Evolutionary conservation across 2,888 invertebrate species (phyloP).

Genomic region (Galeruca laticollis): DNA sequence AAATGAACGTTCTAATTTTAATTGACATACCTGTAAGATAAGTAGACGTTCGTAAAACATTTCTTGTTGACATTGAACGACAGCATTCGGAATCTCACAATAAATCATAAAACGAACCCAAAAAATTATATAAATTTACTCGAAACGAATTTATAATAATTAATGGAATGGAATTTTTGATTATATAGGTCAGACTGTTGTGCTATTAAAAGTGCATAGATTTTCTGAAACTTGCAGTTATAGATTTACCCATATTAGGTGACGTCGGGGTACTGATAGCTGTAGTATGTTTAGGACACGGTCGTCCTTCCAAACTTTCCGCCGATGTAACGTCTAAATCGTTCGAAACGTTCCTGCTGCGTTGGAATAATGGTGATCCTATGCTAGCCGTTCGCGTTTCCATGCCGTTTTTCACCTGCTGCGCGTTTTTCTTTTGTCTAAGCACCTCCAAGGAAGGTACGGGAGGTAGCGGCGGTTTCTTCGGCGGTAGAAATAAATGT

Average conservation of each 20-base stretch:
- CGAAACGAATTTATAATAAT: not conserved
- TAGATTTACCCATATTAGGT: slow-evolving; percentile 61
- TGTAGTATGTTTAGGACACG: slow-evolving; percentile 52
- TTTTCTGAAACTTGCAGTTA: not conserved
- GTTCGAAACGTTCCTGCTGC: slow-evolving; percentile 71
- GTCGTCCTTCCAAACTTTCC: slow-evolving; percentile 42
- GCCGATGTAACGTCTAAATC: slow-evolving; percentile 68
- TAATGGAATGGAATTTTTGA: not conserved
- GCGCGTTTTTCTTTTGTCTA: slow-evolving; percentile 68
- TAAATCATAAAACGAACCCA: not conserved
- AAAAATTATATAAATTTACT: no score
- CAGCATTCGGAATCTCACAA: not conserved
- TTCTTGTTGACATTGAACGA: not conserved
- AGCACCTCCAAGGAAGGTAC: slow-evolving; percentile 75
- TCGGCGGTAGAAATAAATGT: slow-evolving; percentile 73
- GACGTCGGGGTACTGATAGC: slow-evolving; percentile 66
- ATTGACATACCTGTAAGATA: not conserved
- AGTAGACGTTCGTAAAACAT: not conserved
- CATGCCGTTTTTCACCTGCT: slow-evolving; percentile 63
- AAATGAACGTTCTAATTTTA: not conserved
- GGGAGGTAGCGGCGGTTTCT: slow-evolving; percentile 81
- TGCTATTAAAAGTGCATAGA: slow-evolving; percentile 17
- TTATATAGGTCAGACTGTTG: not conserved
- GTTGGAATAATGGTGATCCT: slow-evolving; percentile 74
- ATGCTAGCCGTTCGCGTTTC: slow-evolving; percentile 73